These are phyloP conservation scores for Dasysyrphus tricinctus DNA, from an alignment of 2,888 invertebrate species.

Conservation along the genomic window DNA sequence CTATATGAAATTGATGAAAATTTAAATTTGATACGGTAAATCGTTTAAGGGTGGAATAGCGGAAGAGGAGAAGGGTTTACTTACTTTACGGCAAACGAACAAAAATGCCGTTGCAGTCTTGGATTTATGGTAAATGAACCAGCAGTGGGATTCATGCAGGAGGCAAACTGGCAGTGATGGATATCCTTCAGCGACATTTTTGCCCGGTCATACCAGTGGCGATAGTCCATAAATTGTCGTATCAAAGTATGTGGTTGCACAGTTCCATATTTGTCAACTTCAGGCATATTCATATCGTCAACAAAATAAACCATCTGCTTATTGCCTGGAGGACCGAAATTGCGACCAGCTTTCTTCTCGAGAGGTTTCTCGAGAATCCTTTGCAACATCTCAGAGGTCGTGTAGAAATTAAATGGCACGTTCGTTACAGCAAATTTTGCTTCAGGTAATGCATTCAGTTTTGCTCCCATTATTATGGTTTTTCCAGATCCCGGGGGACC, in stretches of 20 bases:
- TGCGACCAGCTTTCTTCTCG: conserved; percentile 97
- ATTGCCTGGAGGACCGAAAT: conserved; percentile 96
- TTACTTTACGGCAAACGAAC: conserved; percentile 92
- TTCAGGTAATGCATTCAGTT: conserved; percentile 87
- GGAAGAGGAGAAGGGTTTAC: conserved; percentile 37
- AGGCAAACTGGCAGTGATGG: conserved; percentile 96
- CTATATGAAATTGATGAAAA: conserved; percentile 83
- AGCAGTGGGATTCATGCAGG: conserved; percentile 98
- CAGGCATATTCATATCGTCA: conserved; percentile 99
- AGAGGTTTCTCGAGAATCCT: conserved; percentile 94
- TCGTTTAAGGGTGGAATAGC: background rate
- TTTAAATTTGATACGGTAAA: conserved; percentile 24
- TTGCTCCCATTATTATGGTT: conserved; percentile 94
- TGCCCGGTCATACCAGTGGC: conserved; percentile 96
- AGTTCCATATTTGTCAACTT: conserved; percentile 96
- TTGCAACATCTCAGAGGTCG: conserved; percentile 96
- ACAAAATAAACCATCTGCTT: conserved; percentile 96
- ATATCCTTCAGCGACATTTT: conserved; percentile 95
- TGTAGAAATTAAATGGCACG: conserved; percentile 97
- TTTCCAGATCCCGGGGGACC: conserved; percentile 96
- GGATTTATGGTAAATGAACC: conserved; percentile 97
- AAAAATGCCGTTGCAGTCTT: conserved; percentile 93
- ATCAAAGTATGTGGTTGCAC: conserved; percentile 97
- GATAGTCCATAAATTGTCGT: conserved; percentile 96
- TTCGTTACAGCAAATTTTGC: conserved; percentile 93